Evolutionary conservation across 1,140 invertebrate genomes (phyloP).

Genomic region (Zaprionus kolodkinae): DNA sequence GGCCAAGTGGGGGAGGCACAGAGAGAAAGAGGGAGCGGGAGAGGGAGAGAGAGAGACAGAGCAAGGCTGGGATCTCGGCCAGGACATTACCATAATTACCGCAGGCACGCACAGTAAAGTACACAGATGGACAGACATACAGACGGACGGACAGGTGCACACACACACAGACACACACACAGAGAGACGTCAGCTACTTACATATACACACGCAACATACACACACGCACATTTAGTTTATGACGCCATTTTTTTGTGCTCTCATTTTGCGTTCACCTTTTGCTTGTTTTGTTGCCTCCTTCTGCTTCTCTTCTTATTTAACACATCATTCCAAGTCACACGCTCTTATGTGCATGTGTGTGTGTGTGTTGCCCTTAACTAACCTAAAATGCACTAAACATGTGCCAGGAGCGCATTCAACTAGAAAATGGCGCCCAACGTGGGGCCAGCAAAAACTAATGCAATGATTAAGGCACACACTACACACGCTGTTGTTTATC

Average conservation of each 20-base stretch:
- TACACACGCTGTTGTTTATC: background rate
- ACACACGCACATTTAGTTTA: constrained; percentile 34
- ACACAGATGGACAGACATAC: constrained; percentile 38
- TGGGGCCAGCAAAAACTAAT: background rate
- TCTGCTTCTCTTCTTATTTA: constrained; percentile 24
- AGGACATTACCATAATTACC: constrained; percentile 75
- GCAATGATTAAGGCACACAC: background rate
- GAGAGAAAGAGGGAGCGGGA: constrained; percentile 5
- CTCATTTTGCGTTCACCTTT: constrained; percentile 39
- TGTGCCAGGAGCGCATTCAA: constrained; percentile 4
- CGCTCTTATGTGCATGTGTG: constrained; percentile 19
- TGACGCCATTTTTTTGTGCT: constrained; percentile 61
- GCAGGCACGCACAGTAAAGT: constrained; percentile 42
- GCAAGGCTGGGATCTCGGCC: constrained; percentile 40
- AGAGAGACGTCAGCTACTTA: constrained; percentile 10
- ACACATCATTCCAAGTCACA: constrained; percentile 29
- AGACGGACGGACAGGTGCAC: constrained; percentile 33
- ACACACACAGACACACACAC: constrained; percentile 25
- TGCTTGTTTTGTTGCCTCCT: constrained; percentile 20
- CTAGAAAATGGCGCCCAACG: constrained; percentile 25
- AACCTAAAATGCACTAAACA: constrained; percentile 42
- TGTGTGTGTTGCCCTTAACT: constrained; percentile 47
- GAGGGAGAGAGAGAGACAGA: constrained; percentile 9
- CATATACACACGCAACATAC: constrained; percentile 33
- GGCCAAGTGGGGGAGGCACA: constrained; percentile 9